Percentiles rank a stretch among this genome's conserved stretches.
These are phyloP conservation scores for Matsumyia berberina DNA, from an alignment of 2,888 invertebrate species.

Conservation along the genomic window DNA sequence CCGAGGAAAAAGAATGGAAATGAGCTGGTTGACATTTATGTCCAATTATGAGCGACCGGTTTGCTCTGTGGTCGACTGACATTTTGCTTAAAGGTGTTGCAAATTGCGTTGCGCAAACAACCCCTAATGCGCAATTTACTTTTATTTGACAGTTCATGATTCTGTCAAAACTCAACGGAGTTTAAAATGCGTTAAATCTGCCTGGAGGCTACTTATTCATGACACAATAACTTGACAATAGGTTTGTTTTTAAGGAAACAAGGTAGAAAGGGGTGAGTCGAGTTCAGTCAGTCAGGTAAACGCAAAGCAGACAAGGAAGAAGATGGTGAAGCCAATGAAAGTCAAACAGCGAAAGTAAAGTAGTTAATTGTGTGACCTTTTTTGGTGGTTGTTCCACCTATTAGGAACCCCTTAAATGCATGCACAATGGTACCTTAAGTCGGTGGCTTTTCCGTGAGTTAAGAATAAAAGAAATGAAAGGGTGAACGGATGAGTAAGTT, in stretches of 20 bases:
- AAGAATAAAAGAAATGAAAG: background rate
- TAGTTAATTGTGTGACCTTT: slow-evolving; percentile 48
- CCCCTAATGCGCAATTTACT: slow-evolving; percentile 37
- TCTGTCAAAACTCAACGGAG: slow-evolving; percentile 36
- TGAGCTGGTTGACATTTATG: slow-evolving; percentile 50
- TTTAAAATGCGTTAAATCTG: slow-evolving; percentile 46
- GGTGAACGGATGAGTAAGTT: slow-evolving; percentile 11
- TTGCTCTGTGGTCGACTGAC: slow-evolving; percentile 23
- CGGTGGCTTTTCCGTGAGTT: slow-evolving; percentile 3
- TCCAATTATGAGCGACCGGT: slow-evolving; percentile 38
- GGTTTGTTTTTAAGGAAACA: background rate
- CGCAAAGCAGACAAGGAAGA: slow-evolving; percentile 11
- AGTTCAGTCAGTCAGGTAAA: background rate
- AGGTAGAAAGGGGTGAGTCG: slow-evolving; percentile 52
- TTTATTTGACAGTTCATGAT: slow-evolving; percentile 13
- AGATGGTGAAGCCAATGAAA: slow-evolving; percentile 47
- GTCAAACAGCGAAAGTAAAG: slow-evolving; percentile 41
- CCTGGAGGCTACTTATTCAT: slow-evolving; percentile 23
- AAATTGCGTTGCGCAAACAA: slow-evolving; percentile 44
- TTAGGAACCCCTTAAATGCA: slow-evolving; percentile 27
- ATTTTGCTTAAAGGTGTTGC: slow-evolving; percentile 12
- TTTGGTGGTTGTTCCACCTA: slow-evolving; percentile 54
- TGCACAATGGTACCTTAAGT: slow-evolving; percentile 3
- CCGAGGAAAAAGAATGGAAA: slow-evolving; percentile 12
- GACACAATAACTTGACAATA: background rate